Conservation (phyloP, 2,888 invertebrate species). For the Melipona bicolor region DNA sequence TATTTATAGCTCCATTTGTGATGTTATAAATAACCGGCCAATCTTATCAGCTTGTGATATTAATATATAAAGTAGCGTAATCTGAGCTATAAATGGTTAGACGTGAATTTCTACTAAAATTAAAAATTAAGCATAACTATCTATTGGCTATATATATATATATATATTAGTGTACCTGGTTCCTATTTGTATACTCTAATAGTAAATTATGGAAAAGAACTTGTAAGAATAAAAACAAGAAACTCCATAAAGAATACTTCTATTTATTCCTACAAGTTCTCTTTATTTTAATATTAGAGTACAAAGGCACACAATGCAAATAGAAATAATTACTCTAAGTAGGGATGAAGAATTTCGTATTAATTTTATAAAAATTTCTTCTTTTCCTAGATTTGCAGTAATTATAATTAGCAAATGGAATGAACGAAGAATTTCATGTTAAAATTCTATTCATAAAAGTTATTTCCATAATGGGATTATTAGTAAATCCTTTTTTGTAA, state of each 20-base stretch:
- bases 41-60: constrained; percentile 39
- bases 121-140: neutral
- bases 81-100: neutral
- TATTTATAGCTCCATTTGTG: constrained; percentile 53
- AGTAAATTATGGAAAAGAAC: too few relatives aligned
- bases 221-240: too few relatives aligned
- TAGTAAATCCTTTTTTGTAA: neutral
- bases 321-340: neutral
- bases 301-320: too few relatives aligned
- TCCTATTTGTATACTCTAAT: too few relatives aligned
- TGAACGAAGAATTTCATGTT: neutral
- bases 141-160: too few relatives aligned
- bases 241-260: too few relatives aligned
- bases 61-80: neutral
- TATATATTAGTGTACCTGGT: too few relatives aligned
- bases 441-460: neutral
- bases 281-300: too few relatives aligned
- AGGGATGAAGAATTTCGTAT: neutral
- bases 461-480: neutral
- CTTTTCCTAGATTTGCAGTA: neutral
- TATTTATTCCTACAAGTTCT: too few relatives aligned
- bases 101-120: neutral
- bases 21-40: constrained; percentile 41
- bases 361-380: neutral
- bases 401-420: neutral